Conservation (phyloP, 2,888 invertebrate genomes). For the Luperina testacea region DNA sequence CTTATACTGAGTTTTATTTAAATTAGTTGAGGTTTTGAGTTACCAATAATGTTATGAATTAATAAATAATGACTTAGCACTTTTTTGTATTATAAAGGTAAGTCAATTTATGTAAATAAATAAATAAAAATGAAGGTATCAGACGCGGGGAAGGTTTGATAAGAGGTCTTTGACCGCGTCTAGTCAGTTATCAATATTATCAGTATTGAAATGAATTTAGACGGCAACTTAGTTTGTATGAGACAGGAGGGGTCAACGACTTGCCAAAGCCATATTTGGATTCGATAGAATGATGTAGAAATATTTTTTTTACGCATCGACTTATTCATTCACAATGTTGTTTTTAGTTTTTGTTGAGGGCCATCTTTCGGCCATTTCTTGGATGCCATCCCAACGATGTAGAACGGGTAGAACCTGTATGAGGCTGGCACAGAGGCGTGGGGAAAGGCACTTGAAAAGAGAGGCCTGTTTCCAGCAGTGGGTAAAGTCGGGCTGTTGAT, state of each 20-base stretch:
- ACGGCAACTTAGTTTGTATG: constrained; percentile 56
- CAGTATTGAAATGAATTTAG: constrained; percentile 68
- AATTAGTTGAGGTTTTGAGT: constrained; percentile 18
- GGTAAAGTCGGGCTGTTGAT: no score
- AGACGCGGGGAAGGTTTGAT: constrained; percentile 68
- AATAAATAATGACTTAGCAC: background rate
- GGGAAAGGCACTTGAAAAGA: no score
- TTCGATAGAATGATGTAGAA: constrained; percentile 31
- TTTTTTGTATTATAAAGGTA: background rate
- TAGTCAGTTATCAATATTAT: constrained; percentile 67
- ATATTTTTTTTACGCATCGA: constrained; percentile 14
- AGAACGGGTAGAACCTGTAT: no score
- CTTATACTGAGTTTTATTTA: background rate
- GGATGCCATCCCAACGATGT: background rate
- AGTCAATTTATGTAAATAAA: constrained; percentile 32
- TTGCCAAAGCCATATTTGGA: constrained; percentile 28
- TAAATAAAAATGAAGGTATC: constrained; percentile 57
- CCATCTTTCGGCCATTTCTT: background rate
- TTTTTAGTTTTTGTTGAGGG: background rate
- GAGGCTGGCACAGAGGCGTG: no score
- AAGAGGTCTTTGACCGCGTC: constrained; percentile 67
- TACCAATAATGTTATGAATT: background rate
- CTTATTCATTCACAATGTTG: background rate
- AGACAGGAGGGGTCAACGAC: constrained; percentile 57
- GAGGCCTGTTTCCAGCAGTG: no score